These are phyloP conservation scores for Chiloscyllium plagiosum DNA, from an alignment of 2,113 vertebrate genomes.

Conservation along the genomic window DNA sequence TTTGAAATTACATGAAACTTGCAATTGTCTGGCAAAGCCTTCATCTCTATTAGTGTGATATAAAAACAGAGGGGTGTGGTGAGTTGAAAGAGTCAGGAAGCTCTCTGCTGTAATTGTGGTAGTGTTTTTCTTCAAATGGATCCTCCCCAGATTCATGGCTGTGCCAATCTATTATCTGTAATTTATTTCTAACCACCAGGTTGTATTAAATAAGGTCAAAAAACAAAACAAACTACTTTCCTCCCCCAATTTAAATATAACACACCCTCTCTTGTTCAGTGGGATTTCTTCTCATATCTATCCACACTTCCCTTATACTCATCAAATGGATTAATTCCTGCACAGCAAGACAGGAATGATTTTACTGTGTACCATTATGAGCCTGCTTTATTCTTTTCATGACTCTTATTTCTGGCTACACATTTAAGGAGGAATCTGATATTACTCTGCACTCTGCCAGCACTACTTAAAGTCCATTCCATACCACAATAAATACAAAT, in stretches of 20 bases:
- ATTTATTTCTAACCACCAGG: not conserved
- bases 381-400: not conserved
- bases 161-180: not conserved
- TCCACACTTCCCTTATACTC: not conserved
- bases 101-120: not conserved
- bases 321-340: not conserved
- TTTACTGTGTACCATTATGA: not conserved
- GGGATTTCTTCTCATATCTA: not conserved
- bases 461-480: not conserved
- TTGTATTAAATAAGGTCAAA: not conserved
- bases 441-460: not conserved
- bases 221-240: not conserved
- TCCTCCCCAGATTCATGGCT: not conserved
- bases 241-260: too few species aligned
- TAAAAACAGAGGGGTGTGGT: not conserved
- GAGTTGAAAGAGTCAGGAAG: not conserved
- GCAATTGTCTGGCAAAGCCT: too few species aligned
- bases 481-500: not conserved
- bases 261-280: not conserved
- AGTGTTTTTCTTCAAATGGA: not conserved
- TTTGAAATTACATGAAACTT: too few species aligned
- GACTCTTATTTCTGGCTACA: not conserved
- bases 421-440: not conserved
- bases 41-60: not conserved
- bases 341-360: not conserved